These are phyloP conservation scores for Tautogolabrus adspersus DNA, from an alignment of 2,113 vertebrate genomes.

Conservation along the genomic window DNA sequence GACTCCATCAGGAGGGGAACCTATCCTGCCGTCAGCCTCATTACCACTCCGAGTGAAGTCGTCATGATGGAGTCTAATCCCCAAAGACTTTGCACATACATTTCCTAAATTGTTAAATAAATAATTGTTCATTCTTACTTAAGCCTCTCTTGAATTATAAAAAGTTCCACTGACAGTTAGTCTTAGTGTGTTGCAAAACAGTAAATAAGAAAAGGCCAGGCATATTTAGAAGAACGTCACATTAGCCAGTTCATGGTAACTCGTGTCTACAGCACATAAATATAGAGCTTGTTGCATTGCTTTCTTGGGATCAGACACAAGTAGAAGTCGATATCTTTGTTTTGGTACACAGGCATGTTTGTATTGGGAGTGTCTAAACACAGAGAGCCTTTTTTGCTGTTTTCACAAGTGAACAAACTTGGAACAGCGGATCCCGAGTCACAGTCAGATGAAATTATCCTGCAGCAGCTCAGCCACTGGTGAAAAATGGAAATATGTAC, in stretches of 20 bases:
- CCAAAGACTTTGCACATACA: too few relatives aligned
- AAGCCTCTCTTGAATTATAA: too few relatives aligned
- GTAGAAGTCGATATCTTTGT: background rate
- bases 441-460: slow-evolving; percentile 48
- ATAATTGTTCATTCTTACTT: too few relatives aligned
- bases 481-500: slow-evolving; percentile 55
- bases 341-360: background rate
- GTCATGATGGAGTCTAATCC: too few relatives aligned
- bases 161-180: too few relatives aligned
- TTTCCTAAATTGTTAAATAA: too few relatives aligned
- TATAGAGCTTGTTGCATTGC: too few relatives aligned
- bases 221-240: background rate
- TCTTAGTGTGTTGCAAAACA: background rate
- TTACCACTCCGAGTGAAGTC: too few relatives aligned
- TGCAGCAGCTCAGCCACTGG: slow-evolving; percentile 27
- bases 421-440: slow-evolving; percentile 38
- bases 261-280: too few relatives aligned
- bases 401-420: slow-evolving; percentile 46
- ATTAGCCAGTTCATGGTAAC: background rate
- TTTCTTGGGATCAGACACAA: background rate
- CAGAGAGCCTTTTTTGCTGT: slow-evolving; percentile 5
- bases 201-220: background rate
- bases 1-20: too few relatives aligned
- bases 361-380: background rate
- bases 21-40: too few relatives aligned